Percentiles rank a stretch among this genome's conserved stretches.
Conservation (phyloP, 37 sponge, comb jelly and placozoan genomes). For the Theonella swinhoei region DNA sequence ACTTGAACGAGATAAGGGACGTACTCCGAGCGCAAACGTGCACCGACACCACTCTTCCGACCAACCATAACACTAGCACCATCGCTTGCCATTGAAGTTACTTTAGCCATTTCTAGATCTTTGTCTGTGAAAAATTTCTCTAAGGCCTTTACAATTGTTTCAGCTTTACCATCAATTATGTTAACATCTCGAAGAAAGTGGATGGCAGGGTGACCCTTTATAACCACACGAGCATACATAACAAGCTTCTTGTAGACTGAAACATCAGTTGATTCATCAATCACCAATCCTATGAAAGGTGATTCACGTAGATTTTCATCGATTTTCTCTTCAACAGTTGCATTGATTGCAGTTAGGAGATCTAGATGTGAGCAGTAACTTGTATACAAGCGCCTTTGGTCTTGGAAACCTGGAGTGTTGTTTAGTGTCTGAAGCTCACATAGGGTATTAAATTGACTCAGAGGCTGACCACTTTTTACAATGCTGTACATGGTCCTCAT, state of each 20-base stretch:
- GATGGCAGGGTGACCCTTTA: neutral
- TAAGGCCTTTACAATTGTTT: neutral
- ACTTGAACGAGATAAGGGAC: neutral
- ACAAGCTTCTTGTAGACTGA: neutral
- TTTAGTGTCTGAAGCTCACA: neutral
- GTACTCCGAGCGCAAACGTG: neutral
- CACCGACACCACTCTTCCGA: neutral
- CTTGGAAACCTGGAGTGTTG: too few species aligned
- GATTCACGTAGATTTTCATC: neutral
- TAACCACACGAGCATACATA: neutral
- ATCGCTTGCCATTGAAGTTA: neutral
- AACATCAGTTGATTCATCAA: neutral
- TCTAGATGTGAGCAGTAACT: neutral
- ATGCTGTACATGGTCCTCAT: neutral
- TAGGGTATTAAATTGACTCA: neutral
- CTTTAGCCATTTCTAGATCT: neutral
- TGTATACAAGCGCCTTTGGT: too few species aligned
- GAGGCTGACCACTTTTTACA: neutral
- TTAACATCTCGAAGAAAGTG: neutral
- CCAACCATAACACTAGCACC: neutral
- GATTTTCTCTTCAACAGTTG: neutral
- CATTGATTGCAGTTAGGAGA: neutral
- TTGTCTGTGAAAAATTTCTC: neutral
- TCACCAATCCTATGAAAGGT: neutral
- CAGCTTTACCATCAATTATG: neutral